These are phyloP conservation scores for Mesocentrotus franciscanus DNA, from an alignment of 53 echinoderm and acorn worm genomes.

Conservation along the genomic window DNA sequence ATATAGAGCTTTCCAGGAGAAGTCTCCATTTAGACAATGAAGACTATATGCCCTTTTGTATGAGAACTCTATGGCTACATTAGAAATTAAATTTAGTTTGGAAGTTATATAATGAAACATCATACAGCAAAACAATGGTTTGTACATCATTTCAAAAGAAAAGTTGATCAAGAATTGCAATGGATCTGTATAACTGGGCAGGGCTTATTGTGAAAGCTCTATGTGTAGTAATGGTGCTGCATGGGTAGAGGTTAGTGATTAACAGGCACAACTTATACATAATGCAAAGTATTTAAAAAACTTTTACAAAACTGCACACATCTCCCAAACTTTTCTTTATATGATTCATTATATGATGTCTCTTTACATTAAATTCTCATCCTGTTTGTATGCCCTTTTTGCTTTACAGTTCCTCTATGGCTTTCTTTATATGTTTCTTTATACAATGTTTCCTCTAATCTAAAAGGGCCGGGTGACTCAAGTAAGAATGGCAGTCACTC, in stretches of 20 bases:
- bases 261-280: no score
- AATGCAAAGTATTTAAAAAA: no score
- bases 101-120: neutral
- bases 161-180: no score
- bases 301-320: neutral
- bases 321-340: neutral
- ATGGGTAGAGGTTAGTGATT: no score
- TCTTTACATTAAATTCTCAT: neutral
- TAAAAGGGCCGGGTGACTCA: neutral
- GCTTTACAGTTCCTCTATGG: no score
- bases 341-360: neutral
- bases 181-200: no score
- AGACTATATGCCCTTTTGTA: neutral
- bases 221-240: no score
- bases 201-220: no score
- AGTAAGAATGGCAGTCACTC: neutral
- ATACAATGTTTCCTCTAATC: neutral
- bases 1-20: neutral
- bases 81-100: neutral
- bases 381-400: neutral
- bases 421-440: no score
- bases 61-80: neutral
- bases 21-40: neutral
- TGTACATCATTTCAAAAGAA: no score
- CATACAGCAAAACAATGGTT: neutral